Base-by-base conservation (phyloP, 2,888 invertebrate genomes). In the Tenthredo livida region DNA sequence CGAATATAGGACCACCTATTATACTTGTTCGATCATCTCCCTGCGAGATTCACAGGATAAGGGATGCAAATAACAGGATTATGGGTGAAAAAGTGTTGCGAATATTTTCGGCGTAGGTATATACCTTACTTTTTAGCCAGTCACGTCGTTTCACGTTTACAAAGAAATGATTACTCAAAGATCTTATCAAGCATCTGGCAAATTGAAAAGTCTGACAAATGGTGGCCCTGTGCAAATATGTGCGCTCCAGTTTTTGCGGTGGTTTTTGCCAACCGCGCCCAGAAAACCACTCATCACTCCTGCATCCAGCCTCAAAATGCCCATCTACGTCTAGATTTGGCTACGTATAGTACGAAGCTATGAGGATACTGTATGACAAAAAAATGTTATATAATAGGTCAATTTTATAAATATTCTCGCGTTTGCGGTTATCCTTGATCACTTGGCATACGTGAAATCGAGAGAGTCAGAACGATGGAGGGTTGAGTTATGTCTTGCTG, bases 131-230 rank as follows among this genome's bases (percentile, higher is more conserved):
- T 70, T 70, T n/a, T 1, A 21, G 15, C 37, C 70, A 70, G 70
- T 37, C 37, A 37, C 37, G 37, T 15, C 15, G 17, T 9, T 37
- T 15, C 1, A 70, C 70, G 70, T 33, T 70, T 29, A 37, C 70
- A 43, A 43, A 50, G 54, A 54, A 50, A 77, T 77, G 77, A 54
- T 77, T 77, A 77, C 77, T n/a, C 25, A 54, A 54, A 54, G 50
- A 50, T 77, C 17, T 77, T 54, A 54, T 67, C 33, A 54, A 33
- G n/a, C 50, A 77, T 54, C 29, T 77, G 77, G 50, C 54, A 54
- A 77, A 77, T 77, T 54, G 77, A 77, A 77, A 77, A 54, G 50
- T 25, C 77, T 77, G 77, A 77, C 77, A 77, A 54, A 77, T 50
- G 25, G 77, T 33, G 15, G 54, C 54, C 33, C 77, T 29, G 77